phyloP scores from a whole-genome alignment of 1,140 invertebrate genomes.

The Adoxophyes honmai region DNA sequence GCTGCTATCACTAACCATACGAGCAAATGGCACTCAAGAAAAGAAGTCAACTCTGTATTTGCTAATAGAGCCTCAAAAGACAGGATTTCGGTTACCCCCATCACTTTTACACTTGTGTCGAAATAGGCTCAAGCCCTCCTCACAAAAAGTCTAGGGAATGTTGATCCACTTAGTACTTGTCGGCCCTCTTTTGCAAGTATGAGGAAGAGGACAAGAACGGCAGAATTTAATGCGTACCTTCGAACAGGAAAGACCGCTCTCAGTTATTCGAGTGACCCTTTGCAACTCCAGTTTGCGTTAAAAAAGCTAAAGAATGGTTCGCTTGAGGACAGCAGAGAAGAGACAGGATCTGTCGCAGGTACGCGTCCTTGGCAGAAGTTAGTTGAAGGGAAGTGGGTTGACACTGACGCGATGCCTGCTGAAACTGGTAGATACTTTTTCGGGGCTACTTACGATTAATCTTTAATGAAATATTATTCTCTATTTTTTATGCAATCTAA shows the following conservation, averaged over 20 bases:
- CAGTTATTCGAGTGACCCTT: neutral
- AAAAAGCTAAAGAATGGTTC: neutral
- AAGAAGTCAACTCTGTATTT: neutral
- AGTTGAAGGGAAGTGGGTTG: too few species aligned
- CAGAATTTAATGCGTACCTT: neutral
- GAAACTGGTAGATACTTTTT: too few species aligned
- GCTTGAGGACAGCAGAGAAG: too few species aligned
- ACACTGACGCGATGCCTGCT: too few species aligned
- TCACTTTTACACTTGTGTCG: conserved; percentile 8
- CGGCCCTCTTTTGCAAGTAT: conserved; percentile 6
- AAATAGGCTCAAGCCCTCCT: conserved; percentile 14
- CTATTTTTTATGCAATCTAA: too few species aligned
- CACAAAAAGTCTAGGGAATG: conserved; percentile 13
- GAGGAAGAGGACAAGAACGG: neutral
- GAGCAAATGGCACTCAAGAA: neutral
- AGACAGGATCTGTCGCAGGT: too few species aligned
- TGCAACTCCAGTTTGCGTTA: neutral
- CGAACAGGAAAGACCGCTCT: neutral
- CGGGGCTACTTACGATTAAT: too few species aligned
- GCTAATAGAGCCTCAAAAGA: neutral
- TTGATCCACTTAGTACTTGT: neutral
- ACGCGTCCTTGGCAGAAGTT: too few species aligned
- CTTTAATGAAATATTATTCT: too few species aligned
- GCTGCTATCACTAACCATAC: neutral
- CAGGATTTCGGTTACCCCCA: neutral